phyloP scores from a whole-genome alignment of 2,888 invertebrate species.

The Lordiphosa andalusiaca region DNA sequence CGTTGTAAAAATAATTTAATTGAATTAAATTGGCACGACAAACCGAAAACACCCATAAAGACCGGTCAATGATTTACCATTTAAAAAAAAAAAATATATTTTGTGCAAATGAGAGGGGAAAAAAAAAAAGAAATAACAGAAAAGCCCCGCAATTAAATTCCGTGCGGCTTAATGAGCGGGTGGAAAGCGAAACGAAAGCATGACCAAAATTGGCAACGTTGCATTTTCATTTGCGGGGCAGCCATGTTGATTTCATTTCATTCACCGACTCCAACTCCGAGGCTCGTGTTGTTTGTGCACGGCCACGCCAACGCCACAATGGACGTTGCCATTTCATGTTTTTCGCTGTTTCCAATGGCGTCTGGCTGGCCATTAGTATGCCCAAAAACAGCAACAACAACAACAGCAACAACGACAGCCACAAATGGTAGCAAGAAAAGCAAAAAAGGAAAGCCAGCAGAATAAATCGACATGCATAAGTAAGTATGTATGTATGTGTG shows the following conservation, averaged over 20 bases:
- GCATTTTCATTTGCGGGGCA: conserved; percentile 57
- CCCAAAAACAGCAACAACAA: not conserved
- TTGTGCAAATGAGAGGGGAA: too few relatives aligned
- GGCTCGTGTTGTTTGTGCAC: conserved; percentile 26
- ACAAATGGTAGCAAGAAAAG: conserved; percentile 2
- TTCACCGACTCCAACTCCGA: conserved; percentile 39
- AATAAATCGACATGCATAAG: too few relatives aligned
- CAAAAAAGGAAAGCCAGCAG: too few relatives aligned
- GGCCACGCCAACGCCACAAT: conserved; percentile 50
- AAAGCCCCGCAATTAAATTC: conserved; percentile 55
- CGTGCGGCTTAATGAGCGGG: conserved; percentile 54
- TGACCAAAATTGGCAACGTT: conserved; percentile 68
- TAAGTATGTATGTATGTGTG: too few relatives aligned
- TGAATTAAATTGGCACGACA: conserved; percentile 40
- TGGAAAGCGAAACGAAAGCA: conserved; percentile 42
- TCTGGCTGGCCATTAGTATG: not conserved
- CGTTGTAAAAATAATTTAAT: conserved; percentile 40
- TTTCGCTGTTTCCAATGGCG: conserved; percentile 2
- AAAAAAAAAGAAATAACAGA: not conserved
- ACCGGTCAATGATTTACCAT: conserved; percentile 25
- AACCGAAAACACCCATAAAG: conserved; percentile 10
- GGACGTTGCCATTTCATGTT: conserved; percentile 28
- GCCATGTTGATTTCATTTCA: conserved; percentile 76
- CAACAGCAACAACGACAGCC: conserved; percentile 1
- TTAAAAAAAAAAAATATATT: conserved; percentile 10